Percentiles rank a stretch among this genome's conserved stretches.
Evolutionary conservation across 2,888 invertebrate species (phyloP).

Genomic region (Polydrusus pterygomalis): DNA sequence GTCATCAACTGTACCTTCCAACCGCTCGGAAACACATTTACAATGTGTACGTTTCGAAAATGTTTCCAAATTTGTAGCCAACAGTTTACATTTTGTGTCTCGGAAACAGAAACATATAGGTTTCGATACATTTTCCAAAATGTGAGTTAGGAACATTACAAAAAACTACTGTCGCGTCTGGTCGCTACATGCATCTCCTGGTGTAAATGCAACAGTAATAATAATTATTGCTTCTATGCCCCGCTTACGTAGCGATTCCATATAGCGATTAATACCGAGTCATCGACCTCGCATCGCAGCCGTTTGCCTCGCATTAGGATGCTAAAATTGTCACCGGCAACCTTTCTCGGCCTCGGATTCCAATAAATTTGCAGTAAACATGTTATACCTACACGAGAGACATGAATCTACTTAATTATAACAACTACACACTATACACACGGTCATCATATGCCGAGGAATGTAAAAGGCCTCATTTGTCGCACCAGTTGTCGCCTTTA

Average conservation of each 20-base stretch:
- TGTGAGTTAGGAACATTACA: too few relatives aligned
- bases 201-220: constrained; percentile 54
- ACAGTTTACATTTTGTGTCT: too few relatives aligned
- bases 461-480: constrained; percentile 24
- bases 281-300: constrained; percentile 44
- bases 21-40: too few relatives aligned
- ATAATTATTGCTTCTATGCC: constrained; percentile 53
- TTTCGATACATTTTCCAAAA: too few relatives aligned
- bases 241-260: constrained; percentile 45
- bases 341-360: constrained; percentile 61
- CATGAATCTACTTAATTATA: constrained; percentile 70
- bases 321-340: constrained; percentile 62
- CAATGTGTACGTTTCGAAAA: too few relatives aligned
- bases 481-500: constrained; percentile 26
- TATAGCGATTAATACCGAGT: constrained; percentile 54
- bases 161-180: too few relatives aligned
- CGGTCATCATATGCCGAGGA: constrained; percentile 24
- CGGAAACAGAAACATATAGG: too few relatives aligned
- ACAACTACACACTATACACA: constrained; percentile 56
- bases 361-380: constrained; percentile 71
- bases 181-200: constrained; percentile 14
- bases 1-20: too few relatives aligned
- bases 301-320: constrained; percentile 46
- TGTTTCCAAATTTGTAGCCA: too few relatives aligned
- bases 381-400: constrained; percentile 69